Base-by-base conservation (phyloP, 2,888 invertebrate species). In the Mythimna vitellina region DNA sequence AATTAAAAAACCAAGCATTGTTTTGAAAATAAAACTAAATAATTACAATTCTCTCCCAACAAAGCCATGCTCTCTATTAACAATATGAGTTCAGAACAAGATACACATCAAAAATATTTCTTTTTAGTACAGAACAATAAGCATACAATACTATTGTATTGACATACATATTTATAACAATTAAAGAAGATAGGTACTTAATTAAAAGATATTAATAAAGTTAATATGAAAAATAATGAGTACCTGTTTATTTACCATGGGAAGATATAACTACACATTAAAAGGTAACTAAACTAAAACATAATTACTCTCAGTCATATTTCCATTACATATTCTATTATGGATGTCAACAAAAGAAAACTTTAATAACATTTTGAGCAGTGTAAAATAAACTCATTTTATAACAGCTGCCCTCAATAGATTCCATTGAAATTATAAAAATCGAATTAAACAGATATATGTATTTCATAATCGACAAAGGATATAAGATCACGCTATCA, bases 241-340 rank as follows among this genome's bases (percentile, higher is more conserved):
- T 82, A 85, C 77, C 69, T 75, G 73, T 83, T 75, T 76, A 69
- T 78, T 72, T 60, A 73, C 67, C 56, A 73, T 29, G 56, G 80
- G 63, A 73, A 70, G 54, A 69, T 70, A 78, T 69, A 76, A 80
- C 70, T 74, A 84, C 51, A 85, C 76, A 73, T 82, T 73, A 65
- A 69, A 78, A 76, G 78, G 84, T 85, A 78, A 73, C 76, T 83
- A 66, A 82, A 81, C 75, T 83, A 84, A 83, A 81, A 86, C 84
- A 84, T 81, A 81, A 81, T 81, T 81, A 76, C 76, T 83, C 61
- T 81, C 81, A 81, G 83, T 81, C 81, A 66, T 81, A 83, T 78
- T 76, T 85, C 60, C 58, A 60, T 77, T 69, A 74, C 65, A 76
- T 68, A 76, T 80, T 64, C 65, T 85, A 76, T 53, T 70, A 58